A percentile compares a stretch with the other conserved stretches of the same genome.
Conservation (phyloP, 2,888 invertebrate genomes). For the Pachycephus smyrnensis region DNA sequence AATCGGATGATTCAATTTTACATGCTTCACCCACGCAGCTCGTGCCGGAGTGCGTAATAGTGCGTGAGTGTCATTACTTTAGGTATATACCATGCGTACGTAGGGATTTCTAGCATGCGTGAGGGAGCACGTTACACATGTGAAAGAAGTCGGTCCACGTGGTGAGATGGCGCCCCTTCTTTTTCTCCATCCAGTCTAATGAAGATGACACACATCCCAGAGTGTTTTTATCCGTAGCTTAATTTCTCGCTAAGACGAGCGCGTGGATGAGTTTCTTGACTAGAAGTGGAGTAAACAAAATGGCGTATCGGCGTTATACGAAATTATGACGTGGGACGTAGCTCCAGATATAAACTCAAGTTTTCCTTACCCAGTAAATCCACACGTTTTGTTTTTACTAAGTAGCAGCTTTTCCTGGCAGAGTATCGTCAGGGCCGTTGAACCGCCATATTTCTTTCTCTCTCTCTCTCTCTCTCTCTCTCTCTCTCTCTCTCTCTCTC, state of each 20-base stretch:
- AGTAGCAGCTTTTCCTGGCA: slow-evolving; percentile 26
- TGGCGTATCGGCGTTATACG: background rate
- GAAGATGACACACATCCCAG: background rate
- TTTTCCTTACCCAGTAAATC: background rate
- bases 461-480: no score
- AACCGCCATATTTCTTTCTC: slow-evolving; percentile 20
- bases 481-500: no score
- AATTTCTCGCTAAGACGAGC: background rate
- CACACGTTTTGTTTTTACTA: background rate
- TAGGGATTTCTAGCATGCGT: background rate
- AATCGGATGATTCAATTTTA: background rate
- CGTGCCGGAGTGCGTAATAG: background rate
- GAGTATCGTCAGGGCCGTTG: slow-evolving; percentile 24
- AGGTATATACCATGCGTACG: background rate
- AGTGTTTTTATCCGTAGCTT: background rate
- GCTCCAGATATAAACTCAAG: background rate
- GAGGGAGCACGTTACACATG: background rate
- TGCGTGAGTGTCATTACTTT: background rate
- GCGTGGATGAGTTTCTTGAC: background rate
- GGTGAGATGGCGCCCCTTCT: background rate
- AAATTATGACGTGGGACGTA: background rate
- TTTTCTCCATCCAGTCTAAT: background rate
- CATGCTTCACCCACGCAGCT: background rate
- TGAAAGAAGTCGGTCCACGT: background rate
- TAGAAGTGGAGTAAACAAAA: background rate